Evolutionary conservation across 2,113 vertebrate genomes (phyloP).

Genomic region (Rhegmatorhina hoffmannsi): DNA sequence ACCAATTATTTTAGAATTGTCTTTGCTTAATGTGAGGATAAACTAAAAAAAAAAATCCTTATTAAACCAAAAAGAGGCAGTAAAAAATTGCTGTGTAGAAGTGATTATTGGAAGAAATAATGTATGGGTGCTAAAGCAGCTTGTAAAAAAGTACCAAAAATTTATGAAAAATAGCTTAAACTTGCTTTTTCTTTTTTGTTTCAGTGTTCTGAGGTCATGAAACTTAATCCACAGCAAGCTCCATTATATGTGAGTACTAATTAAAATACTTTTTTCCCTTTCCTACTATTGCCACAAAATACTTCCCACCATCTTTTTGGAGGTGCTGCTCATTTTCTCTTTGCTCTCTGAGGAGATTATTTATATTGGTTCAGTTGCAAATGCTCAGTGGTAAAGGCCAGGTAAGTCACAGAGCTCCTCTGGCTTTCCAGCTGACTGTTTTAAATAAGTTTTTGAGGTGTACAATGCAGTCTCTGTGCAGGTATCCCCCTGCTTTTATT

Average conservation of each 20-base stretch:
- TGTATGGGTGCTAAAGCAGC: background rate
- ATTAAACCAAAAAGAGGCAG: background rate
- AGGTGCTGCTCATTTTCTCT: background rate
- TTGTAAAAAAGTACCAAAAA: background rate
- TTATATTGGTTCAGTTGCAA: background rate
- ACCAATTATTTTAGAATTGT: background rate
- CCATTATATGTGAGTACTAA: constrained; percentile 94
- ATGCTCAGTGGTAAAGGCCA: accelerated
- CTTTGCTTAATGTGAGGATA: background rate
- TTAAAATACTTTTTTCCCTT: background rate
- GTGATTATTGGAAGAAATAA: background rate
- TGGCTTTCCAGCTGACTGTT: background rate
- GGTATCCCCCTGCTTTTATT: background rate
- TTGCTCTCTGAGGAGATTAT: background rate
- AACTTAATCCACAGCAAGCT: constrained; percentile 97
- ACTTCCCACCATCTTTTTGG: background rate
- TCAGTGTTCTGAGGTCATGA: constrained; percentile 94
- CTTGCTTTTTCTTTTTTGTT: constrained; percentile 66
- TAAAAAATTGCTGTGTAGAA: background rate
- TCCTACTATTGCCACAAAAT: background rate
- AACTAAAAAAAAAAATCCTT: background rate
- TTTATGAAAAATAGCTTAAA: background rate
- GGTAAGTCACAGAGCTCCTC: background rate
- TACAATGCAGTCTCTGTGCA: background rate
- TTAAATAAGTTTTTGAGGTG: background rate